Base-by-base conservation (phyloP, 2,888 invertebrate species). In the Cepaea hortensis region DNA sequence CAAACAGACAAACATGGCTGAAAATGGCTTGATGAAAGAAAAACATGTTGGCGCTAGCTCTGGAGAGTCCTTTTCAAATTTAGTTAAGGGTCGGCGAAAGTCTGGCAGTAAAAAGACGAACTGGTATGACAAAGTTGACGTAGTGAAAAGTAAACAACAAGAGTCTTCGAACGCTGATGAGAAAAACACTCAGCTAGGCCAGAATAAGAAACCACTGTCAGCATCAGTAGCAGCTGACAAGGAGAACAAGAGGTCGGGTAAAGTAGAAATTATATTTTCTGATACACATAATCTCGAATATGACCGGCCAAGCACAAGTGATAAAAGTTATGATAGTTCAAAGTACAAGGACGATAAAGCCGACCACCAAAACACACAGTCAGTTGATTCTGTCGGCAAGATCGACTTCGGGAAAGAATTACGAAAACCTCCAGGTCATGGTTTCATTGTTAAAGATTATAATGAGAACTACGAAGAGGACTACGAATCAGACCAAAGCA, bases 101-200 rank as follows among this genome's bases (percentile, higher is more conserved):
- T 61, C 20, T 68, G 84, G 81, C 15, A 81, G 79, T 20, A 81
- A 77, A 50, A 81, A 81, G 61, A 35, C 15, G 18, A 77, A 55
- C 80, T 75, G 75, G 80, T 77, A 83, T 70, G 83, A 86, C 73
- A 77, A 62, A 61, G 46, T 20, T 13, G 82, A 73, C 35, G 13
- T 72, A 0, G 11, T 55, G 0, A n/a, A 73, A 82, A 55, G 23
- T 18, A 72, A 3, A 23, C 70, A 73, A 35, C n/a, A 70, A 11
- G 50, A 11, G 55, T 50, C 79, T 5, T 62, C 35, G 15, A 23
- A 35, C 13, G 61, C 79, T 46, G 62, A 79, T 13, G n/a, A 61
- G 23, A 20, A 9, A 7, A 46, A 61, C 61, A 35, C 13, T 4
- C 61, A 62, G 7, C 35, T 13, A 15, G 79, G 7, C 15, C 61